Base-by-base conservation (phyloP, 2,888 invertebrate genomes). In the Heliconius erato region DNA sequence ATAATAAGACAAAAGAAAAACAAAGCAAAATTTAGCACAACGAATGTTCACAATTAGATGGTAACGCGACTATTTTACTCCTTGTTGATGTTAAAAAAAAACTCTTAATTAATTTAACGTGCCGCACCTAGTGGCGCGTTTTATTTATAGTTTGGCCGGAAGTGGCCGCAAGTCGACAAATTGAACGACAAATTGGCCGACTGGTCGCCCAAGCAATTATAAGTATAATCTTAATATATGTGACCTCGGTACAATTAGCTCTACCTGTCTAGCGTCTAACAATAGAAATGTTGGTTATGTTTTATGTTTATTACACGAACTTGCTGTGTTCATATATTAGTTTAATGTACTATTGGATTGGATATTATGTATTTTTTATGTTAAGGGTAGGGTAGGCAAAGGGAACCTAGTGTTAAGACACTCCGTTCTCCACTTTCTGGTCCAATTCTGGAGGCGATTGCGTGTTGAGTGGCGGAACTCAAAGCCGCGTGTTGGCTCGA, bases 11-110 rank as follows among this genome's bases (percentile, higher is more conserved):
- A 54, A 14, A 68, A 68, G 67, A 72, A 83, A 23, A 72, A 44
- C 44, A 79, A 44, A 49, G 16, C 23, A 54, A 26, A 54, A 76
- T 19, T 23, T 85, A 86, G 72, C 19, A 74, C 4, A 23, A 72
- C 85, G 87, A 91, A 90, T 89, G 86, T 85, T 85, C 83, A 82
- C 88, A 93, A 93, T 92, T 92, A 89, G 85, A 86, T 85, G 83
- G 16, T 90, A 91, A 90, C 90, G 85, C 84, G 86, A 78, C 82
- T 85, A 90, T 88, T 89, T 87, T 84, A 87, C 84, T 88, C 89
- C 90, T 91, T 91, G 87, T 85, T 88, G 86, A 85, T 87, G 87
- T 80, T 87, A 86, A 88, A 86, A 71, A 54, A 67, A 87, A 85
- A 86, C 86, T 87, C 85, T 84, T 85, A 87, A 88, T 87, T 88